Evolutionary conservation across 2,797 vertebrate species (phyloP).

Genomic region (Gymnodraco acuticeps): DNA sequence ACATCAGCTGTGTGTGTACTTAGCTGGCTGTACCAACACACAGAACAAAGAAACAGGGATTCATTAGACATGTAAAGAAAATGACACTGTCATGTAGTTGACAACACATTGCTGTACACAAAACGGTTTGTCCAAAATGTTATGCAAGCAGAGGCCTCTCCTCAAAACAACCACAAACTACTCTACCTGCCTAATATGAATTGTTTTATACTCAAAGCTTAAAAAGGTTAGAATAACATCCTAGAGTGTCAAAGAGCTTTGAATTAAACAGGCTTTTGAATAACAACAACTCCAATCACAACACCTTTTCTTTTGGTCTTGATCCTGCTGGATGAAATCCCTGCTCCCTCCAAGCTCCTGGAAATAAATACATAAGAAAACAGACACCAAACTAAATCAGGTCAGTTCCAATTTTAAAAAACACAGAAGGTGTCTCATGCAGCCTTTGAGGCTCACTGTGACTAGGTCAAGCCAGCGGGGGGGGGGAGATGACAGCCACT

Average conservation of each 20-base stretch:
- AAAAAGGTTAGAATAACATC: neutral
- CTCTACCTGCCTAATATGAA: constrained; percentile 13
- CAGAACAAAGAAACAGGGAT: constrained; percentile 29
- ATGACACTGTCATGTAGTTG: constrained; percentile 25
- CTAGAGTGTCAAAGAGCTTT: neutral
- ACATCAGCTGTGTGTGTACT: constrained; percentile 39
- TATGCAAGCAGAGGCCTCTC: neutral
- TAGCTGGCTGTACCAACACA: constrained; percentile 44
- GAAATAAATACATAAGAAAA: constrained; percentile 37
- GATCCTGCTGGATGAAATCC: constrained; percentile 29
- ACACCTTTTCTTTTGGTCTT: constrained; percentile 80
- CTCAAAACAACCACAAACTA: constrained; percentile 30
- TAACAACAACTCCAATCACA: constrained; percentile 14
- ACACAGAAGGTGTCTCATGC: constrained; percentile 29
- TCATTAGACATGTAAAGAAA: constrained; percentile 38
- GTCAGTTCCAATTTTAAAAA: constrained; percentile 39
- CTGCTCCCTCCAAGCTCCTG: constrained; percentile 54
- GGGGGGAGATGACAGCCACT: constrained; percentile 63
- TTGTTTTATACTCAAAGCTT: neutral
- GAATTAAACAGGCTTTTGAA: neutral
- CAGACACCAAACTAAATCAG: constrained; percentile 36
- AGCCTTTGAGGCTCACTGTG: constrained; percentile 25
- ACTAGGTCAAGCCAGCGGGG: constrained; percentile 23
- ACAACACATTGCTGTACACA: constrained; percentile 33
- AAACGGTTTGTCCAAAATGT: constrained; percentile 18